Evolutionary conservation across 2,888 invertebrate genomes (phyloP).

Genomic region (Rhogogaster chlorosoma): DNA sequence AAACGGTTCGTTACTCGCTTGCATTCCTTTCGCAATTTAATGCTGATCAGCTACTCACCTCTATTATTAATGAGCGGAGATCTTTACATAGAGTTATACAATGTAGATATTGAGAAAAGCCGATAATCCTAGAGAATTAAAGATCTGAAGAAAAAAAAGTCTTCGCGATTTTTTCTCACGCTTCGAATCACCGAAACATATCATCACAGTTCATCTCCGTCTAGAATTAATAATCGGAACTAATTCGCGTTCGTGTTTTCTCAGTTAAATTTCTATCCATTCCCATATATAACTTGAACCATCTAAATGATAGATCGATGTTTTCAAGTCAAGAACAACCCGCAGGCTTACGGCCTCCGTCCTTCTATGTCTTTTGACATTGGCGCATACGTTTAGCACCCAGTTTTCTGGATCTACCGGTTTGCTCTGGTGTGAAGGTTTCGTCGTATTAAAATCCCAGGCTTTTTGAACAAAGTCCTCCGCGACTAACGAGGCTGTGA

Average conservation of each 20-base stretch:
- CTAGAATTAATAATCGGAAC: background rate
- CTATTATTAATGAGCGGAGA: background rate
- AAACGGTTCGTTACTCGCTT: slow-evolving; percentile 33
- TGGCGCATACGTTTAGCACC: background rate
- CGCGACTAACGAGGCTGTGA: background rate
- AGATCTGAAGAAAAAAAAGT: background rate
- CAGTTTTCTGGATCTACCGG: background rate
- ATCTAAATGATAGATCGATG: background rate
- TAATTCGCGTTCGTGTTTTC: background rate
- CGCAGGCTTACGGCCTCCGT: background rate
- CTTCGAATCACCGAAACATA: background rate
- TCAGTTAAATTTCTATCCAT: background rate
- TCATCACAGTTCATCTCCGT: background rate
- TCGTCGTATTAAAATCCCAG: background rate
- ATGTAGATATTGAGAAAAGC: background rate
- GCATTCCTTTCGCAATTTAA: slow-evolving; percentile 31
- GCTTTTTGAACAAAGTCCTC: background rate
- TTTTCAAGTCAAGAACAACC: background rate
- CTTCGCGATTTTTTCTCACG: background rate
- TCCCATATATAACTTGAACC: background rate
- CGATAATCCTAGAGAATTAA: background rate
- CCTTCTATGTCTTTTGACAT: background rate
- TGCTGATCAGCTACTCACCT: slow-evolving; percentile 2
- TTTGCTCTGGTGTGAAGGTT: background rate
- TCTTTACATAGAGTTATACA: background rate